Evolutionary conservation across 2,888 invertebrate genomes (phyloP).

Genomic region (Molorchus minor): DNA sequence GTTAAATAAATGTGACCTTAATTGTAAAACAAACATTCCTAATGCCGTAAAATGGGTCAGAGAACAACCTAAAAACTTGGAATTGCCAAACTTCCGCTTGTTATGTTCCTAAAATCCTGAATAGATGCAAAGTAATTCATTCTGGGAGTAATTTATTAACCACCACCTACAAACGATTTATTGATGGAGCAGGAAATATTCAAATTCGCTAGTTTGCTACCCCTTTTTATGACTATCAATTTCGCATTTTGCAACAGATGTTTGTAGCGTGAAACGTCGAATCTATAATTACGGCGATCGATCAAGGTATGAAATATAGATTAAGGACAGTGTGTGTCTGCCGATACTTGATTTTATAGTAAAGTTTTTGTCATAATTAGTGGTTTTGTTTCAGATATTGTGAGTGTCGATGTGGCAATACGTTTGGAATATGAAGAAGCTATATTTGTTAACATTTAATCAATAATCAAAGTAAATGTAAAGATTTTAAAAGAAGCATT

Average conservation of each 20-base stretch:
- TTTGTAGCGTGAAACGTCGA: constrained; percentile 18
- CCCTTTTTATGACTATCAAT: constrained; percentile 26
- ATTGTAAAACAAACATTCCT: no score
- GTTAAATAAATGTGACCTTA: no score
- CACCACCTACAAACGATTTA: constrained; percentile 18
- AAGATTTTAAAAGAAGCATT: no score
- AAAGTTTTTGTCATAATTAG: no score
- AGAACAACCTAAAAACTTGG: neutral
- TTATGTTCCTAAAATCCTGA: neutral
- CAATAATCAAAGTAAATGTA: no score
- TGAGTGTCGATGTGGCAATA: no score
- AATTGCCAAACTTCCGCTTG: constrained; percentile 7
- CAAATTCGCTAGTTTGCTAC: constrained; percentile 22
- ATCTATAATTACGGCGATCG: constrained; percentile 21
- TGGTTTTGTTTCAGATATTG: no score
- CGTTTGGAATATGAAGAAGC: no score
- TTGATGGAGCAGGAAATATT: constrained; percentile 21
- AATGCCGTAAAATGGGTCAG: neutral
- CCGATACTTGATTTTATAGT: no score
- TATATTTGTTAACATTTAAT: no score
- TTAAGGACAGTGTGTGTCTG: constrained; percentile 16
- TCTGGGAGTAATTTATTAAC: constrained; percentile 21
- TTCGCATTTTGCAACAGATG: constrained; percentile 27
- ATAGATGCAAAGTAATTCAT: constrained; percentile 18
- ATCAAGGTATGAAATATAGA: constrained; percentile 26